phyloP scores from a whole-genome alignment of 2,797 vertebrate species.

The Antrozous pallidus region DNA sequence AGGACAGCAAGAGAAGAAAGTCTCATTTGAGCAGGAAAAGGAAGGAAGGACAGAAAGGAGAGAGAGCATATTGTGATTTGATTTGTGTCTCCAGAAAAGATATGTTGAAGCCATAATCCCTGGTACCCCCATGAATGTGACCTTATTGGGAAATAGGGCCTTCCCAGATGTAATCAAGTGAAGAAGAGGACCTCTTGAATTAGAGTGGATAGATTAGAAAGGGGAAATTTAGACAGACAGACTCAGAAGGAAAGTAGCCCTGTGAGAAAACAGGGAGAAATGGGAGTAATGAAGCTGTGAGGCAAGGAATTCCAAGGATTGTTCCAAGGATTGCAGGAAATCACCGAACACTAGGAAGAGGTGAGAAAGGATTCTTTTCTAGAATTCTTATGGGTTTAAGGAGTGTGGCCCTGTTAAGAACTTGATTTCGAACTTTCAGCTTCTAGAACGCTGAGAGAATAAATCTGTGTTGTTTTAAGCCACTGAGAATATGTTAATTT shows the following conservation, averaged over 20 bases:
- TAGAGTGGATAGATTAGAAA: neutral
- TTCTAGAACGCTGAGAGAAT: neutral
- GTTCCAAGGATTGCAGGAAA: neutral
- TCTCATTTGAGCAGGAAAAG: neutral
- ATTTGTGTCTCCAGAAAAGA: neutral
- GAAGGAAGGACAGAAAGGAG: too few relatives aligned
- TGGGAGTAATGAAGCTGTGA: neutral
- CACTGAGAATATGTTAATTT: neutral
- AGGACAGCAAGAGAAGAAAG: neutral
- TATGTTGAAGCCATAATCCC: neutral
- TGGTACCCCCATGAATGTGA: neutral
- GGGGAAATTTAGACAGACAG: neutral
- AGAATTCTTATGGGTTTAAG: neutral
- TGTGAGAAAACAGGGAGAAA: neutral
- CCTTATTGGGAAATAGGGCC: neutral
- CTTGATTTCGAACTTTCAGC: neutral
- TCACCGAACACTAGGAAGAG: neutral
- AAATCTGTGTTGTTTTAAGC: neutral
- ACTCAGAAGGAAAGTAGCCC: neutral
- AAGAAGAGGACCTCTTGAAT: neutral
- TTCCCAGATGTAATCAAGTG: neutral
- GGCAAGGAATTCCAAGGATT: neutral
- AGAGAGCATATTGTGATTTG: neutral
- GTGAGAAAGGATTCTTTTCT: neutral
- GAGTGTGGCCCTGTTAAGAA: neutral